Evolutionary conservation across 2,888 invertebrate genomes (phyloP), one percentile per base, ranked within the genome.

Genomic region (Patella ulyssiponensis): DNA sequence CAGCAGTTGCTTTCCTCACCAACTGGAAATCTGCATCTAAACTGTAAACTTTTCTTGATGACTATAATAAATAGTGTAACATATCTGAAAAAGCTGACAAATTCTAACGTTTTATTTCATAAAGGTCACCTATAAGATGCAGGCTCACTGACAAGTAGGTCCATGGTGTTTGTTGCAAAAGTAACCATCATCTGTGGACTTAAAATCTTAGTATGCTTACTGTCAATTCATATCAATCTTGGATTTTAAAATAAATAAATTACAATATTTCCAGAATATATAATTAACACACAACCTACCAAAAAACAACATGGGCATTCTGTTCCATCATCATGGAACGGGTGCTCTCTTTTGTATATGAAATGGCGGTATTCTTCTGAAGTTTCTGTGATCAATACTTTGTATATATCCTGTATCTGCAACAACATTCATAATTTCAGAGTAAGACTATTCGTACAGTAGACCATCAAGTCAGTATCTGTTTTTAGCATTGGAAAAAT

Each of bases 11-110:
- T 54, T 77, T 73, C 69, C 73, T 23, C 15, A 77, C 77, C 14
- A 77, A 73, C 27, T 73, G 73, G 52, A 74, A 74, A 51, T 73
- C 74, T 15, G 70, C 77, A 77, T 74, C 58, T 27, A 77, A 72
- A 17, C 33, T 73, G 44, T 70, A 69, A n/a, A 74, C 51, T 20
- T 77, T 77, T 20, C n/a, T 73, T 5, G 71, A 71, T 33, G 52
- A 15, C 69, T 64, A 20, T 64, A 72, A 77, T 58, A 44, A 44
- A 75, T 15, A 75, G 14, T 15, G 20, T 54, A 53, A 70, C 14
- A 27, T 20, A 33, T 33, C 33, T 33, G 4, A 33, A 33, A 33
- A 33, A 33, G 33, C 33, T 33, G 33, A 33, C 33, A 33, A 33
- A 33, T 33, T 33, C 33, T 33, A 33, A 33, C 33, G 33, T 4